phyloP scores from a whole-genome alignment of 1,140 invertebrate species.

The Habropoda laboriosa region DNA sequence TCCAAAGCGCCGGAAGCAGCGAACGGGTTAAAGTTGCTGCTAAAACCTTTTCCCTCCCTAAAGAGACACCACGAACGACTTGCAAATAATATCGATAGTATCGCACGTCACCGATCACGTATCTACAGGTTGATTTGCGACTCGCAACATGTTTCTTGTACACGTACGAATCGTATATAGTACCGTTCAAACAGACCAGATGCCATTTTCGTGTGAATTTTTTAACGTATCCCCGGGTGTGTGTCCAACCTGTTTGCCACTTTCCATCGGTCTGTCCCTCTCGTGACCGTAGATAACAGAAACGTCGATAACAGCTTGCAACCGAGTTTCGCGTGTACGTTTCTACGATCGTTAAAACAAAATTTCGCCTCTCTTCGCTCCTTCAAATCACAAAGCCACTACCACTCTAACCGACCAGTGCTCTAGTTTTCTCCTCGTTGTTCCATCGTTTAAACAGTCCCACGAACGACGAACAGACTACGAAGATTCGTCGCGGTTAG shows the following conservation, averaged over 20 bases:
- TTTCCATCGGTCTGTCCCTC: too few relatives aligned
- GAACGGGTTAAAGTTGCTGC: too few relatives aligned
- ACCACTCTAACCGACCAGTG: neutral
- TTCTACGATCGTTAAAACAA: constrained; percentile 25
- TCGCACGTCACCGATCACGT: too few relatives aligned
- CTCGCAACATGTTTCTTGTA: too few relatives aligned
- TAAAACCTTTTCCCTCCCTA: too few relatives aligned
- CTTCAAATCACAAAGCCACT: constrained; percentile 34
- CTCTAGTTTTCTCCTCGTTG: neutral
- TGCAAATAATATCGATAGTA: too few relatives aligned
- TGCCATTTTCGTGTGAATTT: neutral
- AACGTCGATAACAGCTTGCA: neutral
- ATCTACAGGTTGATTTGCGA: neutral
- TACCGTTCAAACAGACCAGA: neutral
- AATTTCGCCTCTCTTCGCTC: constrained; percentile 37
- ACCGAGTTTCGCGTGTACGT: too few relatives aligned
- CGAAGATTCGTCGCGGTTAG: neutral
- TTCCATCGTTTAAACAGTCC: neutral
- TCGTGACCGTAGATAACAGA: constrained; percentile 18
- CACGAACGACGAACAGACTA: neutral
- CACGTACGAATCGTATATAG: too few relatives aligned
- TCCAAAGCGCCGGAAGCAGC: too few relatives aligned
- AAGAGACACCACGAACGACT: too few relatives aligned
- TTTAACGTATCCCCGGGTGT: too few relatives aligned
- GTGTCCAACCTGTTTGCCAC: constrained; percentile 23